A percentile compares a stretch with the other conserved stretches of the same genome.
phyloP scores from a whole-genome alignment of 2,113 vertebrate genomes.

The Hydrochoerus hydrochaeris region DNA sequence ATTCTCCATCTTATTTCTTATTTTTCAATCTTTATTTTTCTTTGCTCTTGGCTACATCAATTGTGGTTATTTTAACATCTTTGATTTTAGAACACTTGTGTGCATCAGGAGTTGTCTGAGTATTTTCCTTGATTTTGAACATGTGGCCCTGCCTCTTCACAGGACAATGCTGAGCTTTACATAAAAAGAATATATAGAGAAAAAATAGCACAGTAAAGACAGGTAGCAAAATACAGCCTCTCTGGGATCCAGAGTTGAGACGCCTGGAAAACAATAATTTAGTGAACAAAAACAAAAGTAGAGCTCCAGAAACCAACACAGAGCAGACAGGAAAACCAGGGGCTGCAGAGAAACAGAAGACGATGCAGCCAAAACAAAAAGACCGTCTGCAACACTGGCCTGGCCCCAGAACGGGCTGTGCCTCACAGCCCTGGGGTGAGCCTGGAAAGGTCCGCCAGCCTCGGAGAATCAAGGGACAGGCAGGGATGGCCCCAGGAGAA shows the following conservation, averaged over 20 bases:
- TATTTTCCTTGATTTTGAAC: neutral
- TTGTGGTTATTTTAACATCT: neutral
- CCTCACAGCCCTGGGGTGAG: neutral
- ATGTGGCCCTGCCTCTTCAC: neutral
- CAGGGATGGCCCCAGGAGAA: neutral
- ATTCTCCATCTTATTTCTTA: neutral
- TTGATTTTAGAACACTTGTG: neutral
- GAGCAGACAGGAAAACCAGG: neutral
- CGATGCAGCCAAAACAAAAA: neutral
- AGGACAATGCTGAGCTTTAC: neutral
- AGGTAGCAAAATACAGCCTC: neutral
- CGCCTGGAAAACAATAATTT: neutral
- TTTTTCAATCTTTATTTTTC: neutral
- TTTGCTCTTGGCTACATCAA: too few species aligned
- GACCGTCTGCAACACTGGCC: neutral
- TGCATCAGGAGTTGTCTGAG: accelerated
- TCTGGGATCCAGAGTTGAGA: neutral
- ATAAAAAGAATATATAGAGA: neutral
- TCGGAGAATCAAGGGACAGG: neutral
- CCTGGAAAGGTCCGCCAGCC: neutral
- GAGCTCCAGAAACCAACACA: neutral
- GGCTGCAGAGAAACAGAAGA: neutral
- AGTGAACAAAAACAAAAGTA: neutral
- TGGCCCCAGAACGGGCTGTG: neutral
- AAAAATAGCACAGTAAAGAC: neutral